Evolutionary conservation across 2,797 vertebrate species (phyloP), one percentile per base, ranked within the genome.

Genomic region (Neoniphon sammara): DNA sequence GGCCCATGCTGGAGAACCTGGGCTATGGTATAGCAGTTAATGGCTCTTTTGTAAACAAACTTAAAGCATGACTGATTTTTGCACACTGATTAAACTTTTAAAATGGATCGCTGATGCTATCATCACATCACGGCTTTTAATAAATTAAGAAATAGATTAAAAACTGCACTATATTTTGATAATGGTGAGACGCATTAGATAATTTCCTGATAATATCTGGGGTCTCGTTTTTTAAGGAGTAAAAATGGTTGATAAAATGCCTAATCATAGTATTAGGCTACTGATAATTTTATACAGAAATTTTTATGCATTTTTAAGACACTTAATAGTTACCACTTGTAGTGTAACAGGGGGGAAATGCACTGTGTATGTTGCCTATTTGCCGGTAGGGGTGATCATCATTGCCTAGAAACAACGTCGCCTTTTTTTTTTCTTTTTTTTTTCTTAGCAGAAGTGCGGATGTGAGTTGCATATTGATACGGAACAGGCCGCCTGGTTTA

Each of bases 321-420:
- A 42, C 39, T 42, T 42, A 1, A 42, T 3, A 15, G 12, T 15
- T 12, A 3, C 14, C 11, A 12, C 39, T 42, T 42, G 11, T 39
- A 39, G 8, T 15, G 3, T 44, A 5, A 47, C 17, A 14, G 6
- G 8, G 25, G 25, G 25, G 25, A 27, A 27, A 27, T 27, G 25
- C 25, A 27, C 25, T 4, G 25, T 27, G 25, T 83, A 81, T 85
- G 87, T 85, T 87, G 60, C 85, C 80, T 82, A 3, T 83, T 88
- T 85, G 81, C 91, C 91, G 82, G 89, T 86, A 93, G 92, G 91
- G 90, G 90, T 89, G 88, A 91, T 90, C 84, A 84, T 90, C 85
- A 73, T 76, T 85, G 60, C 85, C 62, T 75, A 70, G 81, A 58
- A 75, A 86, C 82, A 74, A 63, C 82, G 60, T 61, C 84, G 72